These are phyloP conservation scores for Macrophya alboannulata DNA, from an alignment of 2,888 invertebrate genomes.

Conservation along the genomic window DNA sequence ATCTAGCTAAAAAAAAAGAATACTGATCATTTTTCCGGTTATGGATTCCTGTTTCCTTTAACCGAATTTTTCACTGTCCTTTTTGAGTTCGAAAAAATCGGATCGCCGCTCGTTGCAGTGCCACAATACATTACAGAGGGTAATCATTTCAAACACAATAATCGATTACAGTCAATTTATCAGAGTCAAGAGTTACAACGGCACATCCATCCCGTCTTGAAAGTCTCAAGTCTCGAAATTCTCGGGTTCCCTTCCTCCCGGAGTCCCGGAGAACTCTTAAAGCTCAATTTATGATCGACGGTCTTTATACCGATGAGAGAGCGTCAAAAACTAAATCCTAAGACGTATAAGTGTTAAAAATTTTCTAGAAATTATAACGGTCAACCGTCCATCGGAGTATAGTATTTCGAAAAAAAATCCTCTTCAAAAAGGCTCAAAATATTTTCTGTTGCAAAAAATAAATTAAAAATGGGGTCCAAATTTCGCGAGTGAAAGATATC, in stretches of 20 bases:
- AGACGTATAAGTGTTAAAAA: not conserved
- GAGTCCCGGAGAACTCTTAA: constrained; percentile 4
- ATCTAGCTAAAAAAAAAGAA: no score
- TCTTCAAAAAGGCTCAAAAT: no score
- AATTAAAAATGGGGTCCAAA: no score
- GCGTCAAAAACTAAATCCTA: not conserved
- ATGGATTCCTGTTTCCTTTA: no score
- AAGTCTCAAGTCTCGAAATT: constrained; percentile 13
- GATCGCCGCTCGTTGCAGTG: not conserved
- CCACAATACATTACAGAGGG: not conserved
- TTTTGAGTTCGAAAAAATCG: not conserved
- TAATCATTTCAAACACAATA: constrained; percentile 38
- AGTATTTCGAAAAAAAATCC: not conserved
- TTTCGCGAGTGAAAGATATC: no score
- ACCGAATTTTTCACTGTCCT: not conserved
- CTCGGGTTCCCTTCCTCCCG: not conserved
- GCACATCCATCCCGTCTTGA: constrained; percentile 11
- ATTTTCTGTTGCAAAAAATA: no score
- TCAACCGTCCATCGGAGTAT: not conserved
- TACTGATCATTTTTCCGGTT: no score
- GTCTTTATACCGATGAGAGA: not conserved
- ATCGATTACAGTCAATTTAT: constrained; percentile 51
- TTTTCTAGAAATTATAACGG: not conserved
- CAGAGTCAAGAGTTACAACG: constrained; percentile 45
- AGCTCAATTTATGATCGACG: constrained; percentile 25